phyloP scores from a whole-genome alignment of 1,140 invertebrate genomes.

The Neodiprion fabricii region DNA sequence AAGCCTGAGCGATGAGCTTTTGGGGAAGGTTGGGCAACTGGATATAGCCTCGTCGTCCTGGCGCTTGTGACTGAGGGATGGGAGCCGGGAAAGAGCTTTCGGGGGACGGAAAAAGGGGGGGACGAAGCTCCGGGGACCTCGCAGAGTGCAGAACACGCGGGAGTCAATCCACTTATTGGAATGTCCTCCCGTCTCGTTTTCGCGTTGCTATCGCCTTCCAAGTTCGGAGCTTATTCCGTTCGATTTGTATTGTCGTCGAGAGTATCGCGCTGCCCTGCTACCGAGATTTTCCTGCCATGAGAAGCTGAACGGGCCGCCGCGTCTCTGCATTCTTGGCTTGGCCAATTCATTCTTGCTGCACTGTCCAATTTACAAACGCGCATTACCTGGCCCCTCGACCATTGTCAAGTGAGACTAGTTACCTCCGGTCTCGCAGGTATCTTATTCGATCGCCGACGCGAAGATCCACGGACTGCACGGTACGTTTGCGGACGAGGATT shows the following conservation, averaged over 20 bases:
- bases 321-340: background rate
- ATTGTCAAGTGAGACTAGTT: conserved; percentile 1
- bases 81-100: background rate
- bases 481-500: background rate
- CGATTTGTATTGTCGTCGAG: conserved; percentile 49
- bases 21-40: conserved; percentile 19
- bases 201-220: conserved; percentile 34
- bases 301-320: background rate
- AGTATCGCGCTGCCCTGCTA: background rate
- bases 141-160: conserved; percentile 34
- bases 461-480: background rate
- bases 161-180: conserved; percentile 55
- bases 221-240: conserved; percentile 38
- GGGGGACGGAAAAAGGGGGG: conserved; percentile 13
- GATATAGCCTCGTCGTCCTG: conserved; percentile 25
- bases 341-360: too few relatives aligned
- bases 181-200: conserved; percentile 45
- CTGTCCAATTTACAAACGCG: background rate
- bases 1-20: conserved; percentile 50
- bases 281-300: background rate
- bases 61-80: background rate
- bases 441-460: background rate
- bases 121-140: conserved; percentile 20
- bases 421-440: background rate
- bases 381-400: background rate